Percentiles rank a stretch among this genome's conserved stretches.
These are phyloP conservation scores for Drosophila subquinaria DNA, from an alignment of 2,888 invertebrate genomes.

Conservation along the genomic window DNA sequence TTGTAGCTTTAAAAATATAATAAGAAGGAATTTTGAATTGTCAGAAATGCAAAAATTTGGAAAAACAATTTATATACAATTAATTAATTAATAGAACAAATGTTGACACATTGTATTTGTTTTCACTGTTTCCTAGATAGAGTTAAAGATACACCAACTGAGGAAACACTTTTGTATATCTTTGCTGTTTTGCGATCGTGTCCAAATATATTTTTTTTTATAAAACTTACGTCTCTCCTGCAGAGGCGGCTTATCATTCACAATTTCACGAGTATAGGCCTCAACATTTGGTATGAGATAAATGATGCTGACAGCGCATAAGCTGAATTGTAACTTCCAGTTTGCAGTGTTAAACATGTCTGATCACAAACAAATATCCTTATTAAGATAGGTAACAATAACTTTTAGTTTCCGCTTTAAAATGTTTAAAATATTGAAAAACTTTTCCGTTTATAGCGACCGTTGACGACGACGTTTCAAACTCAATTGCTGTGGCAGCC, in stretches of 20 bases:
- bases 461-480: slow-evolving; percentile 59
- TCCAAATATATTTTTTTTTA: background rate
- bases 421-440: slow-evolving; percentile 1
- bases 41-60: background rate
- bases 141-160: background rate
- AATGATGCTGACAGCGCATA: slow-evolving; percentile 30
- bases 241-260: slow-evolving; percentile 85
- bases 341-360: slow-evolving; percentile 53
- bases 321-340: slow-evolving; percentile 52
- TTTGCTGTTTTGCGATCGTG: background rate
- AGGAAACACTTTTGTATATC: background rate
- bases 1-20: no score
- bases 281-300: slow-evolving; percentile 39
- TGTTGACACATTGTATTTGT: background rate
- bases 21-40: no score
- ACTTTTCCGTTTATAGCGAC: slow-evolving; percentile 52
- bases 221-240: slow-evolving; percentile 86
- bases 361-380: slow-evolving; percentile 41
- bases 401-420: slow-evolving; percentile 5
- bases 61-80: background rate
- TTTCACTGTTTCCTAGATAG: background rate
- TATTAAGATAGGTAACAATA: slow-evolving; percentile 17
- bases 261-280: slow-evolving; percentile 81
- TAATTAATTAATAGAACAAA: background rate
- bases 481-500: slow-evolving; percentile 59